Conservation (phyloP, 2,888 invertebrate genomes). For the Eupsilia transversa region DNA sequence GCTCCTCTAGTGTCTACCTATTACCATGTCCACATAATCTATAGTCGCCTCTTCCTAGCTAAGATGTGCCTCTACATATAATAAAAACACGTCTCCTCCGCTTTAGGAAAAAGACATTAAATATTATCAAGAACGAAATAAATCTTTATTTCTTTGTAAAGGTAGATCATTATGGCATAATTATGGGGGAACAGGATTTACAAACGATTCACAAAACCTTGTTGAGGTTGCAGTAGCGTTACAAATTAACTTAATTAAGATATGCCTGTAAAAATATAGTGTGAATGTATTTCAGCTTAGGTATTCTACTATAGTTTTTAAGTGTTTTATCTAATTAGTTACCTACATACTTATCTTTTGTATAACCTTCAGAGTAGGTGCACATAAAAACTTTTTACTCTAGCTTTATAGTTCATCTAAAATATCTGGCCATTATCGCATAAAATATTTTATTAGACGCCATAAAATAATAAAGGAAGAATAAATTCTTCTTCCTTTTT, state of each 20-base stretch:
- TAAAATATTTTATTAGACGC: slow-evolving; percentile 33
- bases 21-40: not conserved
- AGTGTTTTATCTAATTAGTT: not conserved
- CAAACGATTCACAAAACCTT: not conserved
- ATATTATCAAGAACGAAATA: slow-evolving; percentile 7
- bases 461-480: slow-evolving; percentile 28
- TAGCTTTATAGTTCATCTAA: slow-evolving; percentile 17
- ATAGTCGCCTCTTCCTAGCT: not conserved
- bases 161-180: too few relatives aligned
- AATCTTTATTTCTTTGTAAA: slow-evolving; percentile 5
- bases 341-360: not conserved
- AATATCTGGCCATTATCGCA: slow-evolving; percentile 29
- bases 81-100: not conserved
- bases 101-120: not conserved
- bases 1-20: not conserved
- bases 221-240: not conserved
- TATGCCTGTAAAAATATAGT: not conserved
- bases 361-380: not conserved
- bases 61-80: not conserved
- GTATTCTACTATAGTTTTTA: not conserved
- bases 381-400: slow-evolving; percentile 13
- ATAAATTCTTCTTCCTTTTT: slow-evolving; percentile 11
- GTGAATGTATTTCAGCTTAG: not conserved
- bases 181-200: slow-evolving; percentile 4
- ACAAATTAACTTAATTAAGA: slow-evolving; percentile 2